A percentile compares a stretch with the other conserved stretches of the same genome.
Evolutionary conservation across 1,140 invertebrate species (phyloP).

Genomic region (Heliothis virescens): DNA sequence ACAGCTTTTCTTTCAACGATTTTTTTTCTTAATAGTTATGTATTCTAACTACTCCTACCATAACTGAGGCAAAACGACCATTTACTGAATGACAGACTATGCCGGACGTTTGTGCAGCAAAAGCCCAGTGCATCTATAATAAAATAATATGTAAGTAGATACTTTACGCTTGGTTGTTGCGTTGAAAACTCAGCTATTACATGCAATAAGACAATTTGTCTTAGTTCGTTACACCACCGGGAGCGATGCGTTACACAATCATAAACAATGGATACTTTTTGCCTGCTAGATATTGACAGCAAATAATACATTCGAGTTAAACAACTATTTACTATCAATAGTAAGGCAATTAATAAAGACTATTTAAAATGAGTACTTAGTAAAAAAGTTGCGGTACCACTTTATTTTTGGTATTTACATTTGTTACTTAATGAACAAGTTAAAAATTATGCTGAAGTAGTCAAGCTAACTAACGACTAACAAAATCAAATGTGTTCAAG

Average conservation of each 20-base stretch:
- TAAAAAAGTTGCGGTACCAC: too few relatives aligned
- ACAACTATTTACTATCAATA: too few relatives aligned
- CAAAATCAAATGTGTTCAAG: too few relatives aligned
- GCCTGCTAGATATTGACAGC: neutral
- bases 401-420: too few relatives aligned
- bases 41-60: neutral
- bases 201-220: conserved; percentile 40
- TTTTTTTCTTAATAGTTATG: neutral
- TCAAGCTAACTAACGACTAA: too few relatives aligned
- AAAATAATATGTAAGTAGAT: conserved; percentile 32
- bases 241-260: neutral
- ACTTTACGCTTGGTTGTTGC: conserved; percentile 21
- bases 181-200: conserved; percentile 31
- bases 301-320: too few relatives aligned
- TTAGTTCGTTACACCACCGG: conserved; percentile 19
- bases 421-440: too few relatives aligned
- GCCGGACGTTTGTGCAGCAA: neutral
- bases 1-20: neutral
- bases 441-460: too few relatives aligned
- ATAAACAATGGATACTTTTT: neutral
- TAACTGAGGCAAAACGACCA: neutral
- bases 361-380: too few relatives aligned
- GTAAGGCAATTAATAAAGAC: too few relatives aligned
- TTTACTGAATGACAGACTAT: neutral
- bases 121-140: neutral